These are phyloP conservation scores for Leucoraja ocellata DNA, from an alignment of 2,797 vertebrate species.

Conservation along the genomic window DNA sequence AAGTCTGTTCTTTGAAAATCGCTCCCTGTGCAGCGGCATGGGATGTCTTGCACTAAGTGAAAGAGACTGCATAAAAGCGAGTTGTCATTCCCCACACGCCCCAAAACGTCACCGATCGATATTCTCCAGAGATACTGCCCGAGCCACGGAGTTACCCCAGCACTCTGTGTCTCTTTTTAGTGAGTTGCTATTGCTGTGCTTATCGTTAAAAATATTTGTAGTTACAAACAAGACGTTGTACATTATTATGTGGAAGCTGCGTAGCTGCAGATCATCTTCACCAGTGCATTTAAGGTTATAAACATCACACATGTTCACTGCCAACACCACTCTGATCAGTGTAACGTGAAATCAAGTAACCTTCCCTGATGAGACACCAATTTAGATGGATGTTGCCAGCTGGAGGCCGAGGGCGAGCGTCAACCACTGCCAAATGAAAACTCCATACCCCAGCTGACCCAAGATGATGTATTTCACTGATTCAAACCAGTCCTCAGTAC, in stretches of 20 bases:
- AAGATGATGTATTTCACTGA: slow-evolving; percentile 11
- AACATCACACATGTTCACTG: neutral
- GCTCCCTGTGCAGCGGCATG: no score
- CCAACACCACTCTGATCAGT: slow-evolving; percentile 18
- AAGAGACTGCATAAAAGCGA: no score
- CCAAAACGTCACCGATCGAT: no score
- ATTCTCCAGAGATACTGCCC: no score
- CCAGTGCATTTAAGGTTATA: slow-evolving; percentile 27
- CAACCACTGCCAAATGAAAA: slow-evolving; percentile 8
- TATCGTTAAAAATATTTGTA: neutral
- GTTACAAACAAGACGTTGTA: neutral
- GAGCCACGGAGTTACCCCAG: no score
- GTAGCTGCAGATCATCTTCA: slow-evolving; percentile 21
- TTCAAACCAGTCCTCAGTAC: neutral
- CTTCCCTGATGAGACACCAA: slow-evolving; percentile 23
- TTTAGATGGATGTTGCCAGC: slow-evolving; percentile 29
- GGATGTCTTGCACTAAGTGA: no score
- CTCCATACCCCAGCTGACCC: slow-evolving; percentile 21
- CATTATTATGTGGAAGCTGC: neutral
- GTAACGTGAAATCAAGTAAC: neutral
- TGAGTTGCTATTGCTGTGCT: no score
- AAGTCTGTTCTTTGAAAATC: no score
- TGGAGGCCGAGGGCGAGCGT: slow-evolving; percentile 10
- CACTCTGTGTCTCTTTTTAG: no score
- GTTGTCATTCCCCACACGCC: no score